phyloP scores from a whole-genome alignment of 2,888 invertebrate genomes.

The Xestoiulus laeticollis region DNA sequence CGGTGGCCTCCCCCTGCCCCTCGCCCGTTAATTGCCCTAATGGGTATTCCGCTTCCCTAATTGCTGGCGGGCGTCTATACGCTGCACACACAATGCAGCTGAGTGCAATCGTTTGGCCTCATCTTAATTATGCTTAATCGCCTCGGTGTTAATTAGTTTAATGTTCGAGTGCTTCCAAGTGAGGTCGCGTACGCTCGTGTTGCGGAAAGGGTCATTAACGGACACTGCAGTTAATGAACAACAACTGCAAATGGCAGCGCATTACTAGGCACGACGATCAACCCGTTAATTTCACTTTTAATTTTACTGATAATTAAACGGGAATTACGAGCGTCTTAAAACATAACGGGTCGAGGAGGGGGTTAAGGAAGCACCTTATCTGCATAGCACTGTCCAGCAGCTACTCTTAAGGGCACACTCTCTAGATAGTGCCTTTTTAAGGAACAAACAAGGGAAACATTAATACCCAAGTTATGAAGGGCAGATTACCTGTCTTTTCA shows the following conservation, averaged over 20 bases:
- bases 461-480: too few relatives aligned
- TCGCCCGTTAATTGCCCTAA: neutral
- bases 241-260: slow-evolving; percentile 3
- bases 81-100: neutral
- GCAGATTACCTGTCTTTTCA: too few relatives aligned
- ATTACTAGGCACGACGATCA: neutral
- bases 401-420: too few relatives aligned
- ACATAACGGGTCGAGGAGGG: neutral
- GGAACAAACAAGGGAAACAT: too few relatives aligned
- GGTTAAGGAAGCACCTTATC: neutral
- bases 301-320: slow-evolving; percentile 1
- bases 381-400: neutral
- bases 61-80: neutral
- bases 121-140: slow-evolving; percentile 37
- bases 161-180: neutral
- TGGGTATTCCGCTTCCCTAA: neutral
- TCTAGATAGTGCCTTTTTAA: too few relatives aligned
- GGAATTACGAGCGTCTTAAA: neutral
- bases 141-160: slow-evolving; percentile 37
- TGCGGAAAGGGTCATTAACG: slow-evolving; percentile 32
- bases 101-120: slow-evolving; percentile 34
- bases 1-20: neutral
- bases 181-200: neutral
- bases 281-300: slow-evolving; percentile 3
- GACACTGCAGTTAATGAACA: slow-evolving; percentile 34